Percentiles rank a stretch among this genome's conserved stretches.
These are phyloP conservation scores for Timema cristinae DNA, from an alignment of 2,888 invertebrate genomes.

Conservation along the genomic window DNA sequence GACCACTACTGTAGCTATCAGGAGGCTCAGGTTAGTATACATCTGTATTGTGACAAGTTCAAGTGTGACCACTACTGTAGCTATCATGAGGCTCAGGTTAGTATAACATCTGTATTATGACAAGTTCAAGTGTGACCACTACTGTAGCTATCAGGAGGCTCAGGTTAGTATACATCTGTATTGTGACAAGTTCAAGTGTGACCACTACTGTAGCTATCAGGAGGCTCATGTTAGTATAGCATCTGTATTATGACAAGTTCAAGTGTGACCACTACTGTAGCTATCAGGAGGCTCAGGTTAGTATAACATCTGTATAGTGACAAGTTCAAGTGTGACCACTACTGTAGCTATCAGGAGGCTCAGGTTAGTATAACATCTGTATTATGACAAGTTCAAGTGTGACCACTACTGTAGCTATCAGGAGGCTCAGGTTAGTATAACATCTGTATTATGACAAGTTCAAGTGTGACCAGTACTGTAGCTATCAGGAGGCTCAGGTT, in stretches of 20 bases:
- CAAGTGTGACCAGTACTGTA: slow-evolving; percentile 98
- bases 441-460: slow-evolving; percentile 68
- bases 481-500: slow-evolving; percentile 96
- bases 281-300: too few species aligned
- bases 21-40: slow-evolving; percentile 76
- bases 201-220: too few species aligned
- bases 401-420: slow-evolving; percentile 99
- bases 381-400: slow-evolving; percentile 99
- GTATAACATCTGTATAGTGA: too few species aligned
- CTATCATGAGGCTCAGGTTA: slow-evolving; percentile 94
- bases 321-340: too few species aligned
- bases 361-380: too few species aligned
- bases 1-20: slow-evolving; percentile 99
- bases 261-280: too few species aligned
- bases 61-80: slow-evolving; percentile 99
- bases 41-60: slow-evolving; percentile 68
- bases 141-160: slow-evolving; percentile 98
- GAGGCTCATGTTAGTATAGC: too few species aligned
- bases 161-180: slow-evolving; percentile 52
- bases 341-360: too few species aligned
- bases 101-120: slow-evolving; percentile 54
- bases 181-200: not conserved
- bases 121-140: slow-evolving; percentile 99
- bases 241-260: too few species aligned
- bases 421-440: slow-evolving; percentile 76